These are phyloP conservation scores for Cheilosia pagana DNA, from an alignment of 2,888 invertebrate species.

Conservation along the genomic window DNA sequence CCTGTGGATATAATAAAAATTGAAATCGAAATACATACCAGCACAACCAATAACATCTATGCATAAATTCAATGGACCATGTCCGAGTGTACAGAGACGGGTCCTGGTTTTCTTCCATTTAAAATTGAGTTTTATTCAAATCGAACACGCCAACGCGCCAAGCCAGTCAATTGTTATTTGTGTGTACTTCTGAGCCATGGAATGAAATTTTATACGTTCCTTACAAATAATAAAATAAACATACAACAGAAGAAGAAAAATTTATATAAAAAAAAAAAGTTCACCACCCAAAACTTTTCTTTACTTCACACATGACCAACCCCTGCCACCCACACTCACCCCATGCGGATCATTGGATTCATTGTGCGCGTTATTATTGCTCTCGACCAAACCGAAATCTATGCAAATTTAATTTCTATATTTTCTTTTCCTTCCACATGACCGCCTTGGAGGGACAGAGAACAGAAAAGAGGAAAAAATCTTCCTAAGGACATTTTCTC, in stretches of 20 bases:
- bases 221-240: constrained; percentile 71
- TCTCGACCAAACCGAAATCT: constrained; percentile 70
- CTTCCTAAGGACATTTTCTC: constrained; percentile 67
- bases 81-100: constrained; percentile 59
- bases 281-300: constrained; percentile 38
- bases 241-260: constrained; percentile 23
- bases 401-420: constrained; percentile 76
- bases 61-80: constrained; percentile 73
- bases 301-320: constrained; percentile 66
- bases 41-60: constrained; percentile 58
- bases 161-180: constrained; percentile 55
- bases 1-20: constrained; percentile 68
- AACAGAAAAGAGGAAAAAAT: constrained; percentile 13
- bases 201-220: constrained; percentile 66
- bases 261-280: neutral
- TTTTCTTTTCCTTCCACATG: constrained; percentile 72
- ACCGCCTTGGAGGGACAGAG: constrained; percentile 42
- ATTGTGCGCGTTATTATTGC: constrained; percentile 68
- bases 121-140: constrained; percentile 77
- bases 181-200: constrained; percentile 30
- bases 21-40: constrained; percentile 62
- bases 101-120: constrained; percentile 34
- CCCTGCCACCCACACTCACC: constrained; percentile 24
- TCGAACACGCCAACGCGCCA: constrained; percentile 69
- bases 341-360: constrained; percentile 42